Evolutionary conservation across 2,888 invertebrate genomes (phyloP).

Genomic region (Junonia oenone): DNA sequence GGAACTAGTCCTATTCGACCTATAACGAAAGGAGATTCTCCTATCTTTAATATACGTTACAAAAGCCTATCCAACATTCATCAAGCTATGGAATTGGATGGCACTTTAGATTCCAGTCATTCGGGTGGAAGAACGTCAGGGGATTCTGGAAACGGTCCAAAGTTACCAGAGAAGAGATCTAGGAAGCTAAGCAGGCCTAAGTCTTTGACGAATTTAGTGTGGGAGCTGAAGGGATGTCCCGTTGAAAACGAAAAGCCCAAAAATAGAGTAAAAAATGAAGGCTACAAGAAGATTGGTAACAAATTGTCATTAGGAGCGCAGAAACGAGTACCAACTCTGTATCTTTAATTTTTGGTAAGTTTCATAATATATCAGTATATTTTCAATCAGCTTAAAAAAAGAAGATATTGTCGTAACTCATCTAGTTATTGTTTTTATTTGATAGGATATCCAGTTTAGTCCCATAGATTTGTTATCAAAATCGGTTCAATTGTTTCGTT

Average conservation of each 20-base stretch:
- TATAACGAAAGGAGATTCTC: conserved; percentile 84
- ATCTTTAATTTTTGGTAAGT: conserved; percentile 71
- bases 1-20: conserved; percentile 72
- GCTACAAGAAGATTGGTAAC: conserved; percentile 73
- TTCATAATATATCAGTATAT: too few relatives aligned
- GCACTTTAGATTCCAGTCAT: conserved; percentile 93
- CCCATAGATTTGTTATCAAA: too few relatives aligned
- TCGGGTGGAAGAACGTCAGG: conserved; percentile 92
- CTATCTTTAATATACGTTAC: conserved; percentile 87
- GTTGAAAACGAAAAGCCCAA: conserved; percentile 71
- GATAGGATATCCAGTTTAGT: too few relatives aligned
- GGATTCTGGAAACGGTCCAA: conserved; percentile 87
- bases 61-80: conserved; percentile 85
- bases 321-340: conserved; percentile 79
- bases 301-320: conserved; percentile 75
- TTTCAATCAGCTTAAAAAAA: too few relatives aligned
- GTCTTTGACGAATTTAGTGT: conserved; percentile 91
- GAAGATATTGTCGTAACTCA: too few relatives aligned
- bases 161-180: conserved; percentile 90
- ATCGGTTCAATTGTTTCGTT: too few relatives aligned
- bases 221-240: conserved; percentile 83
- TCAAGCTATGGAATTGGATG: conserved; percentile 87
- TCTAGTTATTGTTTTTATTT: too few relatives aligned
- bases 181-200: conserved; percentile 90
- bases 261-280: conserved; percentile 72